phyloP scores from a whole-genome alignment of 2,888 invertebrate species.

The Callimorpha dominula region DNA sequence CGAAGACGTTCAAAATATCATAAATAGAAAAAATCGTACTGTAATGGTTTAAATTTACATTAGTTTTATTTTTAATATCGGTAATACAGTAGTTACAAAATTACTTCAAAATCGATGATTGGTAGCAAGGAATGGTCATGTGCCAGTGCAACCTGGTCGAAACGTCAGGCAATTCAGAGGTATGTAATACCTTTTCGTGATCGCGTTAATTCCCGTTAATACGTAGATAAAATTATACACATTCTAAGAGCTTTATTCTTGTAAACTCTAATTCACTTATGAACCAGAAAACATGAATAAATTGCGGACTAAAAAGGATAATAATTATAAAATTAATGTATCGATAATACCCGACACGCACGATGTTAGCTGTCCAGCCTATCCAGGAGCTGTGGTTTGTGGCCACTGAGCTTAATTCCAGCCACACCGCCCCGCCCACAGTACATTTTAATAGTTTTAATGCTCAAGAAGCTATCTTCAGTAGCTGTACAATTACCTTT shows the following conservation, averaged over 20 bases:
- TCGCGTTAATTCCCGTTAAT: too few species aligned
- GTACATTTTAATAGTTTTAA: constrained; percentile 83
- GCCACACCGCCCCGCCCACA: constrained; percentile 72
- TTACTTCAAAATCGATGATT: too few species aligned
- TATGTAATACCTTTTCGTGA: too few species aligned
- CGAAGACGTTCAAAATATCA: too few species aligned
- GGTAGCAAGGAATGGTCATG: too few species aligned
- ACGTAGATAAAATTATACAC: too few species aligned
- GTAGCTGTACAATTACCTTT: constrained; percentile 55
- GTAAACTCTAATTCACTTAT: constrained; percentile 7
- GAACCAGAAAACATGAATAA: constrained; percentile 20
- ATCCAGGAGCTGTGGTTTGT: constrained; percentile 83
- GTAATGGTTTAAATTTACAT: too few species aligned
- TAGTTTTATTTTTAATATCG: too few species aligned
- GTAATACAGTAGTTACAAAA: too few species aligned
- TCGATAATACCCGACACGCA: constrained; percentile 62
- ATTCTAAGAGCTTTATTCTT: background rate
- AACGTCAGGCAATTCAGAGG: too few species aligned
- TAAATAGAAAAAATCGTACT: too few species aligned
- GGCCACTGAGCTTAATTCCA: constrained; percentile 74
- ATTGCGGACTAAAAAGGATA: constrained; percentile 35
- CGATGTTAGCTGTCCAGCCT: constrained; percentile 70
- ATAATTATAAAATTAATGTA: constrained; percentile 67
- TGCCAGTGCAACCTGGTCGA: too few species aligned
- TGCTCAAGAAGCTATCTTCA: constrained; percentile 67